phyloP scores from a whole-genome alignment of 2,888 invertebrate genomes.

The Carterocephalus palaemon region DNA sequence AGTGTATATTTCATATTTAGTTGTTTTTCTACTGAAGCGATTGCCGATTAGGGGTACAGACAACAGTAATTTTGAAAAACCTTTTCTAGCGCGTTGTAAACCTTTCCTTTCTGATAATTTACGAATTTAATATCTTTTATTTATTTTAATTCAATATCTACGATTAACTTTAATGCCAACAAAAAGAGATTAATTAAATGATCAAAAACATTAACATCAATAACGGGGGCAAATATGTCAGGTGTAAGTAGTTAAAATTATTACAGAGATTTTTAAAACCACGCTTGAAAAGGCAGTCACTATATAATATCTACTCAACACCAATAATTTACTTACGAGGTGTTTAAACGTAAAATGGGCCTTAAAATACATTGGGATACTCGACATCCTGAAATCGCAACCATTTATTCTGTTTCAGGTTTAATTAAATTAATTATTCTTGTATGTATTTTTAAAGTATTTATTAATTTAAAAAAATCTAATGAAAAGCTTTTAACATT shows the following conservation, averaged over 20 bases:
- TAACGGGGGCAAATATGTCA: no score
- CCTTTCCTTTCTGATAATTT: no score
- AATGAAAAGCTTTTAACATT: no score
- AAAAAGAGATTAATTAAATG: no score
- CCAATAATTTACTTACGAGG: constrained; percentile 59
- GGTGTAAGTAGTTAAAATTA: neutral
- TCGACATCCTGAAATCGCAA: constrained; percentile 70
- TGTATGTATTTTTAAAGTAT: neutral
- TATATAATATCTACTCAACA: constrained; percentile 44
- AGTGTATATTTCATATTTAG: no score
- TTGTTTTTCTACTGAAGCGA: constrained; percentile 25
- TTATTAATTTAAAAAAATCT: neutral
- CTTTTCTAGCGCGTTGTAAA: constrained; percentile 15
- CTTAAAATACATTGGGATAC: constrained; percentile 75
- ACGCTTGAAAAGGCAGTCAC: constrained; percentile 29
- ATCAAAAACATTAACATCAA: no score
- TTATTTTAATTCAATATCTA: no score
- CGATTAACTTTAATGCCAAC: no score
- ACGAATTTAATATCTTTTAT: no score
- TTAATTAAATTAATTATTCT: constrained; percentile 1
- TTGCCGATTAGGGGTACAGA: constrained; percentile 24
- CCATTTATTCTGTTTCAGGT: constrained; percentile 69
- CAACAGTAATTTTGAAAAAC: constrained; percentile 2
- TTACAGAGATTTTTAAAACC: constrained; percentile 3
- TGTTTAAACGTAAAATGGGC: constrained; percentile 39